Evolutionary conservation across 2,888 invertebrate genomes (phyloP).

Genomic region (Eledona agricola): DNA sequence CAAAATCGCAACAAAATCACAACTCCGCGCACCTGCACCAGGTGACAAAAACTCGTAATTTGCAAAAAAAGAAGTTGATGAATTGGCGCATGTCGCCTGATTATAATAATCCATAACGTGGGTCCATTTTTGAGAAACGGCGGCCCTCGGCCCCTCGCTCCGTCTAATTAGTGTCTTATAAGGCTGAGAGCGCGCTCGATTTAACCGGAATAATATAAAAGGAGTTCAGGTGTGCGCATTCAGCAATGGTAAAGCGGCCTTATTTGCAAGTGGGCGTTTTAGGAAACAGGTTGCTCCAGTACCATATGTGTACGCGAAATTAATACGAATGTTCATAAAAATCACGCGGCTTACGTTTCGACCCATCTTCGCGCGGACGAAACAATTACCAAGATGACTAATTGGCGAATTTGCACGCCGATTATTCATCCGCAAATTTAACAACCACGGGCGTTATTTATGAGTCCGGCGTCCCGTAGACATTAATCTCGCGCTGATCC

Average conservation of each 20-base stretch:
- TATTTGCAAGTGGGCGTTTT: slow-evolving; percentile 40
- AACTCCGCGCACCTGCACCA: too few relatives aligned
- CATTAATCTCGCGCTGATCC: slow-evolving; percentile 15
- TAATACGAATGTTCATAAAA: slow-evolving; percentile 38
- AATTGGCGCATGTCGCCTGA: slow-evolving; percentile 4
- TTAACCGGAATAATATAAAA: slow-evolving; percentile 34
- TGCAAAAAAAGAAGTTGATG: too few relatives aligned
- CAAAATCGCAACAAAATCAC: too few relatives aligned
- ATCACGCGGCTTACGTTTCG: slow-evolving; percentile 24
- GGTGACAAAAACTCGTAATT: too few relatives aligned
- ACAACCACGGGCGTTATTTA: slow-evolving; percentile 25
- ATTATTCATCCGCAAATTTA: slow-evolving; percentile 32
- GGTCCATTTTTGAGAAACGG: slow-evolving; percentile 3
- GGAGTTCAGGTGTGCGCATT: slow-evolving; percentile 34
- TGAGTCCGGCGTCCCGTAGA: slow-evolving; percentile 6
- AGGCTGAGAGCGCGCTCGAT: slow-evolving; percentile 25
- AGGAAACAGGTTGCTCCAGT: slow-evolving; percentile 39
- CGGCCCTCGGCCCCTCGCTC: slow-evolving; percentile 5
- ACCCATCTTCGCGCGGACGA: slow-evolving; percentile 30
- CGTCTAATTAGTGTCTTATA: slow-evolving; percentile 31
- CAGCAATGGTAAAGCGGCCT: slow-evolving; percentile 34
- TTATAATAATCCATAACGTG: neutral
- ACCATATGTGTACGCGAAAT: slow-evolving; percentile 38
- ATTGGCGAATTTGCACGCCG: slow-evolving; percentile 35
- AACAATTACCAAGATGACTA: slow-evolving; percentile 38